Conservation (phyloP, 2,113 vertebrate species). For the Seriola aureovittata region DNA sequence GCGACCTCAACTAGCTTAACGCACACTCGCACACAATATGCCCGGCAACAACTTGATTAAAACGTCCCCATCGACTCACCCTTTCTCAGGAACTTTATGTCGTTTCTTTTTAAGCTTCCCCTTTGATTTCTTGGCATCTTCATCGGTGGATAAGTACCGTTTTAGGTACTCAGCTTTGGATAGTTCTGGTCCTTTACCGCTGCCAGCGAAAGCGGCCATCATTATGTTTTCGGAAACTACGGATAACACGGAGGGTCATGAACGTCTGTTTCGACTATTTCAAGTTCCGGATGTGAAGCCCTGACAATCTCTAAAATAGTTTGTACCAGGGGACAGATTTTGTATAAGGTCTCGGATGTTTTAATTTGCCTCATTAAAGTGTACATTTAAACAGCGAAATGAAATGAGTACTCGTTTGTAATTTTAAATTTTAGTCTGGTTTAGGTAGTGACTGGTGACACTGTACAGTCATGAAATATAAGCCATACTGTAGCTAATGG, state of each 20-base stretch:
- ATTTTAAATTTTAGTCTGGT: background rate
- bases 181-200: conserved; percentile 63
- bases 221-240: conserved; percentile 64
- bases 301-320: too few species aligned
- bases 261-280: background rate
- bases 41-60: background rate
- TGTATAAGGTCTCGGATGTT: background rate
- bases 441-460: background rate
- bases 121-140: conserved; percentile 72
- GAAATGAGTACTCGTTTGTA: background rate
- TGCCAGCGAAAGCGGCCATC: conserved; percentile 77
- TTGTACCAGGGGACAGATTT: background rate
- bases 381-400: too few species aligned
- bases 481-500: too few species aligned
- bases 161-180: conserved; percentile 87
- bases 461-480: too few species aligned
- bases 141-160: conserved; percentile 81
- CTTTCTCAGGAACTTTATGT: conserved; percentile 63
- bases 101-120: conserved; percentile 82
- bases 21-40: background rate
- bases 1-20: conserved; percentile 18
- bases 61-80: conserved; percentile 64
- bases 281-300: background rate
- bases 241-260: conserved; percentile 51
- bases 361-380: too few species aligned